Conservation (phyloP, 2,113 vertebrate genomes). For the Zapus hudsonius region DNA sequence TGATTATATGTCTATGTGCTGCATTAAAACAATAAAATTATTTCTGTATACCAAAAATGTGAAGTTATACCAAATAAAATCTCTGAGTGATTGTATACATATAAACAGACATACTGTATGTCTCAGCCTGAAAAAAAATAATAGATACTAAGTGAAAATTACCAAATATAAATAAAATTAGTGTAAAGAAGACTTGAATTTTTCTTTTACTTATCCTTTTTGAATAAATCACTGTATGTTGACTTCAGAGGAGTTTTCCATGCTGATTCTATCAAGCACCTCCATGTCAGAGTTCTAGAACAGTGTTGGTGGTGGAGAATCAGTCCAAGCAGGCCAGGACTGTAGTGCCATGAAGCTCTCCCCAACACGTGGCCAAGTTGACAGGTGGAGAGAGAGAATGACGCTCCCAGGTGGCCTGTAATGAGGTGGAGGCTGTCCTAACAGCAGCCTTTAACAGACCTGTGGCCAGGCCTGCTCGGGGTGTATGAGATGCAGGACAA, state of each 20-base stretch:
- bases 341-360: background rate
- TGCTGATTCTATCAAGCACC: background rate
- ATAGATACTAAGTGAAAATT: conserved; percentile 51
- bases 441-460: too few relatives aligned
- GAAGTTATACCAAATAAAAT: conserved; percentile 76
- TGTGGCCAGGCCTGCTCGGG: too few relatives aligned
- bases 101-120: background rate
- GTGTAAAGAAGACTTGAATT: conserved; percentile 63
- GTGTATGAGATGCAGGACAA: too few relatives aligned
- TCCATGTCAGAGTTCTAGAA: background rate
- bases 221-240: background rate
- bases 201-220: conserved; percentile 10
- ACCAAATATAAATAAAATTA: conserved; percentile 78
- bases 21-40: conserved; percentile 78
- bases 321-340: background rate
- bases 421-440: background rate
- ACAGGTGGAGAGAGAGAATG: too few relatives aligned
- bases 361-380: fast-evolving
- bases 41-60: conserved; percentile 80
- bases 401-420: too few relatives aligned
- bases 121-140: conserved; percentile 9
- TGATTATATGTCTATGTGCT: conserved; percentile 76
- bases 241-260: background rate
- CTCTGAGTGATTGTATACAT: conserved; percentile 64
- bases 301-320: fast-evolving